A percentile compares a stretch with the other conserved stretches of the same genome.
These are phyloP conservation scores for Cyclargus thomasi DNA, from an alignment of 1,140 invertebrate genomes.

Conservation along the genomic window DNA sequence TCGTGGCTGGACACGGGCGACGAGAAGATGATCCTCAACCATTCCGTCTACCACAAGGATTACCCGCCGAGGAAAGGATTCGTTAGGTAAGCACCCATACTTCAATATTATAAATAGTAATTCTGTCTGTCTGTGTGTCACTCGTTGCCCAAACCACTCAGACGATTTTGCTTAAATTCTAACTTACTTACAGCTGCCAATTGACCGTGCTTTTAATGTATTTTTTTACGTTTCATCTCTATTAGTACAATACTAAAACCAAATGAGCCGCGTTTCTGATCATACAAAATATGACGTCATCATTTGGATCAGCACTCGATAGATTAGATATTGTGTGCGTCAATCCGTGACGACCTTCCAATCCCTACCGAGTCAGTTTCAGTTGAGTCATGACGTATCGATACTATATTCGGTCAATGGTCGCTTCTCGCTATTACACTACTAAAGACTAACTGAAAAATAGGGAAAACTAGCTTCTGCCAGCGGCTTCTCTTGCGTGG, in stretches of 20 bases:
- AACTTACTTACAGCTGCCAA: too few species aligned
- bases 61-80: slow-evolving; percentile 88
- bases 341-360: slow-evolving; percentile 39
- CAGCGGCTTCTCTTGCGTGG: too few species aligned
- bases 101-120: too few species aligned
- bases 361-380: slow-evolving; percentile 12
- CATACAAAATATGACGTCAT: slow-evolving; percentile 13
- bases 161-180: too few species aligned
- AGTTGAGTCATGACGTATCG: slow-evolving; percentile 2
- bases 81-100: slow-evolving; percentile 76
- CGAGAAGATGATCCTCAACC: slow-evolving; percentile 92
- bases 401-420: background rate
- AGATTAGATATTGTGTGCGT: slow-evolving; percentile 43
- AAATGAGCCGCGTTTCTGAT: background rate
- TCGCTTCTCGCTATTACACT: background rate
- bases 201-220: too few species aligned
- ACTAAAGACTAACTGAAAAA: background rate
- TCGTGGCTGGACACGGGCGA: slow-evolving; percentile 92
- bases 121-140: too few species aligned
- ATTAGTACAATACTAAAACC: too few species aligned
- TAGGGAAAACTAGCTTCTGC: too few species aligned
- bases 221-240: too few species aligned
- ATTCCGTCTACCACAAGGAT: slow-evolving; percentile 91
- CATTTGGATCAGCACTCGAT: slow-evolving; percentile 35
- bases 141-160: too few species aligned